Conservation (phyloP, 2,113 vertebrate genomes). For the Ameiurus melas region DNA sequence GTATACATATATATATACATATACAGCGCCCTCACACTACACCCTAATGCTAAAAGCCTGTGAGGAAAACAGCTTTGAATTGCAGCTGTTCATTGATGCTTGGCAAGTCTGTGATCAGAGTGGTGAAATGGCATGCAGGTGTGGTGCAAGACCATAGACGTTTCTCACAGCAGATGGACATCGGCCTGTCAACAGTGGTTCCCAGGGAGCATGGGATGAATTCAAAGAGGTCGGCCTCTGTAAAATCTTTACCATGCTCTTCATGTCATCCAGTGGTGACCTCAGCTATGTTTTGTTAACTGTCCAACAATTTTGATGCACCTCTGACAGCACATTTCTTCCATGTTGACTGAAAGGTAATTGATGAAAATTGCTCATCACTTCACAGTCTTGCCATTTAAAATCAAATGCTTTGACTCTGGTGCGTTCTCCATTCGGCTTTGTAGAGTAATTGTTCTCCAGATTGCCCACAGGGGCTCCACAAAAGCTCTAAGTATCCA, state of each 20-base stretch:
- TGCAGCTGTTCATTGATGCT: conserved; percentile 73
- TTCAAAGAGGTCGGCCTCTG: conserved; percentile 41
- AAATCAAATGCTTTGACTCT: conserved; percentile 35
- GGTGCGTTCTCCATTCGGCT: conserved; percentile 34
- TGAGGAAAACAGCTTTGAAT: conserved; percentile 68
- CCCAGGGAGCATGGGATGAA: conserved; percentile 22
- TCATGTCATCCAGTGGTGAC: conserved; percentile 46
- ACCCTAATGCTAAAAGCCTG: conserved; percentile 63
- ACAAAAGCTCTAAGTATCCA: conserved; percentile 65
- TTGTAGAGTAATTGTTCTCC: conserved; percentile 72
- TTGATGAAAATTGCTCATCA: conserved; percentile 51
- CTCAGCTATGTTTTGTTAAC: conserved; percentile 49
- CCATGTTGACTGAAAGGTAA: conserved; percentile 40
- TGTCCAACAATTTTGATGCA: conserved; percentile 35
- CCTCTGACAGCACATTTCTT: conserved; percentile 39
- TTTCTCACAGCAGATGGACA: conserved; percentile 58
- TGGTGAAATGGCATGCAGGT: conserved; percentile 75
- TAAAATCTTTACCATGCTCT: conserved; percentile 48
- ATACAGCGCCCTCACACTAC: neutral
- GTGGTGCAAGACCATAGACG: conserved; percentile 56
- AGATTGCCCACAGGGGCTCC: conserved; percentile 70
- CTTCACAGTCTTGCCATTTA: conserved; percentile 34
- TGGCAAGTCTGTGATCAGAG: conserved; percentile 62
- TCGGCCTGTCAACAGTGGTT: conserved; percentile 64
- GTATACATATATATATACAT: neutral